Percentiles rank a stretch among this genome's conserved stretches.
Conservation (phyloP, 2,888 invertebrate genomes). For the Iselma pallidipennis region DNA sequence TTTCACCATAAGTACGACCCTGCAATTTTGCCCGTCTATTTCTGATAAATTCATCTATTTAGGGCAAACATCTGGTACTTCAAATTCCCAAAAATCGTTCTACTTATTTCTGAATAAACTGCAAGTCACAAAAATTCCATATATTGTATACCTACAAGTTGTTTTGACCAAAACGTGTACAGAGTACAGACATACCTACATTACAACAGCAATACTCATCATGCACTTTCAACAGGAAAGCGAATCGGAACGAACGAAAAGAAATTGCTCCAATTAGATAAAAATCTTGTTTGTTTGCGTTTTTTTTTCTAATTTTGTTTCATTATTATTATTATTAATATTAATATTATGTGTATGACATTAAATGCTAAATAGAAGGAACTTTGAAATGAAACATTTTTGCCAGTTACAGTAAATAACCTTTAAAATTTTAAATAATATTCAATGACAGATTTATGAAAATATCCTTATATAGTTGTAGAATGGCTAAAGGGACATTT, state of each 20-base stretch:
- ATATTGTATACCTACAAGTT: constrained; percentile 5
- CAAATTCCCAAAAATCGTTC: too few relatives aligned
- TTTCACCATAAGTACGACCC: too few relatives aligned
- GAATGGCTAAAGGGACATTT: constrained; percentile 7
- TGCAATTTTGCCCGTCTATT: too few relatives aligned
- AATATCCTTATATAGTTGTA: constrained; percentile 9
- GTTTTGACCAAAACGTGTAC: constrained; percentile 23
- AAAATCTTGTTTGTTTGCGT: not conserved
- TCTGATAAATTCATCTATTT: too few relatives aligned
- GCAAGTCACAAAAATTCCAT: constrained; percentile 23
- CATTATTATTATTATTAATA: not conserved
- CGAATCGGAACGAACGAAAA: constrained; percentile 30
- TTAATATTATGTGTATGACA: not conserved
- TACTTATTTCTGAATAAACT: too few relatives aligned
- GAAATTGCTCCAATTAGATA: constrained; percentile 26
- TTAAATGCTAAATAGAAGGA: not conserved
- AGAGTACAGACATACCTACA: constrained; percentile 8
- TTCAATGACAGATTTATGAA: constrained; percentile 13
- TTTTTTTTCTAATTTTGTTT: not conserved
- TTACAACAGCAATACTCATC: not conserved
- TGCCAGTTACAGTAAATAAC: not conserved
- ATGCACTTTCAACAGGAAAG: constrained; percentile 32
- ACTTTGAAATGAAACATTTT: not conserved
- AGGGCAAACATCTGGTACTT: too few relatives aligned
- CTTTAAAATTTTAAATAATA: not conserved